Conservation (phyloP, 2,113 vertebrate species). For the Bubo blakistoni region DNA sequence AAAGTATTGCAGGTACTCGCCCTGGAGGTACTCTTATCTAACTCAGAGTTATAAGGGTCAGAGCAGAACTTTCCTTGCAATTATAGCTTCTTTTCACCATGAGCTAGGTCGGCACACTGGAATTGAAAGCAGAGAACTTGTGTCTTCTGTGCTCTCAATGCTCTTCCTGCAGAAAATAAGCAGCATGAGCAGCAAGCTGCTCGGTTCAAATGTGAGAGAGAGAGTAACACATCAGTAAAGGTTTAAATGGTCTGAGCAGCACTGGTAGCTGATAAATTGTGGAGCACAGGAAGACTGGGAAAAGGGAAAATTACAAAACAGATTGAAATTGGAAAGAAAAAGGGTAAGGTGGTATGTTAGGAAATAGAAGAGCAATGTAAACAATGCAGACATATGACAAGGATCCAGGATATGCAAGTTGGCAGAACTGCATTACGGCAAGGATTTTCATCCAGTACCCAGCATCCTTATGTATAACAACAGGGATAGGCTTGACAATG, state of each 20-base stretch:
- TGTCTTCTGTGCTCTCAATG: not conserved
- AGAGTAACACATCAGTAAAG: not conserved
- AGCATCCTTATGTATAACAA: not conserved
- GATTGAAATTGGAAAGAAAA: not conserved
- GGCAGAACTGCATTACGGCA: not conserved
- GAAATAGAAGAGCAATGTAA: not conserved
- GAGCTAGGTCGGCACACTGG: not conserved
- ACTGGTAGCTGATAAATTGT: not conserved
- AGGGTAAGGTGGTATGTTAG: not conserved
- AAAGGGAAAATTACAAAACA: not conserved
- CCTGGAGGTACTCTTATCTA: not conserved
- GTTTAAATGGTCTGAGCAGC: not conserved
- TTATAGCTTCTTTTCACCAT: not conserved
- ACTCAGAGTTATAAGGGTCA: not conserved
- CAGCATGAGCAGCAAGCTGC: not conserved
- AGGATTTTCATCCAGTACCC: not conserved
- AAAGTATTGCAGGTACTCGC: not conserved
- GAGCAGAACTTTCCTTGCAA: not conserved
- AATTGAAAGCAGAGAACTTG: not conserved
- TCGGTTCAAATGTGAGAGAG: not conserved
- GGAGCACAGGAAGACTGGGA: not conserved
- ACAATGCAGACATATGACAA: not conserved
- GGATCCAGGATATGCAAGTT: not conserved
- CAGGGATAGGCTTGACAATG: not conserved
- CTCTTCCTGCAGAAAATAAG: not conserved